phyloP scores from a whole-genome alignment of 1,140 invertebrate species.

The Drosophila arawakana region DNA sequence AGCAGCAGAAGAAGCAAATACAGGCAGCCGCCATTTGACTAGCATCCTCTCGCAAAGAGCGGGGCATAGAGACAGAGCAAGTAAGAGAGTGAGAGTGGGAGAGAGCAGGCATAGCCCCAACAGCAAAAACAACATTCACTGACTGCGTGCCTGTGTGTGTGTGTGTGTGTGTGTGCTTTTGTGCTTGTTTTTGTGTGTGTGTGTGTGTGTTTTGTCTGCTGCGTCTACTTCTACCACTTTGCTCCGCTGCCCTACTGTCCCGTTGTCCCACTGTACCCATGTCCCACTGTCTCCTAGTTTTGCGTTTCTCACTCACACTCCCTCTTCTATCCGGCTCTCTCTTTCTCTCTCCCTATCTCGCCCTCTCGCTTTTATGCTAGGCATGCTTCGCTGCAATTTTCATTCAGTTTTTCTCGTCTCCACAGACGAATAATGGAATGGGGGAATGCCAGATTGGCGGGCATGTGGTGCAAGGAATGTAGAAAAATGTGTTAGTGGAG shows the following conservation, averaged over 20 bases:
- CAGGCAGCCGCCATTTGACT: constrained; percentile 42
- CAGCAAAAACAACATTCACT: constrained; percentile 7
- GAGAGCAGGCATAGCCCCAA: constrained; percentile 3
- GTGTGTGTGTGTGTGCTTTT: not conserved
- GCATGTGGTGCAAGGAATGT: constrained; percentile 70
- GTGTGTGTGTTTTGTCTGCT: constrained; percentile 19
- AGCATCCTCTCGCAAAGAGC: constrained; percentile 16
- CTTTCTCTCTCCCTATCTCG: too few species aligned
- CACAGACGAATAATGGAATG: constrained; percentile 5
- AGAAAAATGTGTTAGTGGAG: constrained; percentile 85
- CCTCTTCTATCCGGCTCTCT: too few species aligned
- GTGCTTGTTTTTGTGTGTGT: constrained; percentile 8
- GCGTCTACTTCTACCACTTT: not conserved
- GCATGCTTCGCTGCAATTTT: constrained; percentile 77
- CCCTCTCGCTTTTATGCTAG: constrained; percentile 48
- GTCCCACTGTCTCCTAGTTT: constrained; percentile 28
- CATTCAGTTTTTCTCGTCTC: constrained; percentile 76
- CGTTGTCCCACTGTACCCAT: constrained; percentile 33
- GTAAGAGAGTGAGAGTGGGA: not conserved
- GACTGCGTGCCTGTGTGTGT: constrained; percentile 7
- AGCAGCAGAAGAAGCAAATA: not conserved
- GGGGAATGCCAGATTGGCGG: not conserved
- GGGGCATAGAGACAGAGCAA: not conserved
- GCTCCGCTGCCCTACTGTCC: not conserved
- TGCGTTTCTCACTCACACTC: constrained; percentile 9